These are phyloP conservation scores for Babylonia areolata DNA, from an alignment of 1,140 invertebrate species.

Conservation along the genomic window DNA sequence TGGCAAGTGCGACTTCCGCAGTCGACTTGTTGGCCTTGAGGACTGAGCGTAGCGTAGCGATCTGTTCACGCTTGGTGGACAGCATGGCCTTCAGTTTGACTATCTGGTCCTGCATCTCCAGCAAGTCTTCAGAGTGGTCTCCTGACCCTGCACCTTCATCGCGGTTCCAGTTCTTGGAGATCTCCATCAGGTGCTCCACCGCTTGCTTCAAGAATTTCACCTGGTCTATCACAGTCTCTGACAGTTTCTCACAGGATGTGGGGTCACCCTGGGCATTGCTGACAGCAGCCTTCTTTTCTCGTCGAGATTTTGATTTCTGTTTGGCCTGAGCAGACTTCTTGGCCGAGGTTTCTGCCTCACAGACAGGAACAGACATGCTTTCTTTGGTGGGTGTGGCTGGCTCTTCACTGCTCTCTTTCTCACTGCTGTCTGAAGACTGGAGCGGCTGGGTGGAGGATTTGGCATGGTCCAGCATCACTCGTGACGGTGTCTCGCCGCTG, in stretches of 20 bases:
- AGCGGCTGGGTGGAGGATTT: not conserved
- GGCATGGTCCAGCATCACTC: constrained; percentile 83
- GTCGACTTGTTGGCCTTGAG: constrained; percentile 99
- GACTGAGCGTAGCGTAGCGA: constrained; percentile 96
- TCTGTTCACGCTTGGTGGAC: constrained; percentile 98
- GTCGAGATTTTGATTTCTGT: constrained; percentile 18
- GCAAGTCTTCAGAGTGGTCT: constrained; percentile 60
- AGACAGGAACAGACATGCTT: too few relatives aligned
- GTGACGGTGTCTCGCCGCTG: constrained; percentile 87
- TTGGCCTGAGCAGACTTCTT: not conserved
- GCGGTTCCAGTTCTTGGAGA: constrained; percentile 80
- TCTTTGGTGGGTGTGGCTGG: constrained; percentile 22
- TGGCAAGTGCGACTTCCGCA: constrained; percentile 97
- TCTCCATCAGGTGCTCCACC: constrained; percentile 92
- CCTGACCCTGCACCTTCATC: constrained; percentile 53
- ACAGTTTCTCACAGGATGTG: constrained; percentile 80
- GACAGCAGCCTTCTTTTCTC: not conserved
- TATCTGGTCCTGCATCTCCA: constrained; percentile 87
- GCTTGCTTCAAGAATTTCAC: constrained; percentile 91
- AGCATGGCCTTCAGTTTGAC: constrained; percentile 85
- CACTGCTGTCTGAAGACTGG: constrained; percentile 46
- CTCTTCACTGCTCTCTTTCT: constrained; percentile 60
- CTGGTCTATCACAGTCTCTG: constrained; percentile 93
- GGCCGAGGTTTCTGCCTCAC: not conserved
- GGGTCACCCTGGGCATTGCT: constrained; percentile 83